Evolutionary conservation across 1,140 invertebrate genomes (phyloP).

Genomic region (Musca vetustissima): DNA sequence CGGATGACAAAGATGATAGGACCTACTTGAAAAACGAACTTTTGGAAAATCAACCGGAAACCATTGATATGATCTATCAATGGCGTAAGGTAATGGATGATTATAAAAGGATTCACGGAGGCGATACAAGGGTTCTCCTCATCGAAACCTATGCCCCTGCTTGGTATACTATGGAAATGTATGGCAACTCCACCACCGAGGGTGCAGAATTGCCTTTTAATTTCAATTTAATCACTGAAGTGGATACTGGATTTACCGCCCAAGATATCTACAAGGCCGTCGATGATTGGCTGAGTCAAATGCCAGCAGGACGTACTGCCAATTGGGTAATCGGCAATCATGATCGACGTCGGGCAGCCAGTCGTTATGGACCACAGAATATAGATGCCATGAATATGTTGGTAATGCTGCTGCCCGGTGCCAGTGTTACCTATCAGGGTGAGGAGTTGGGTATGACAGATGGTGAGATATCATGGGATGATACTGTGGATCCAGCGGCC

Average conservation of each 20-base stretch:
- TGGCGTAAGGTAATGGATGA: constrained; percentile 64
- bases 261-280: constrained; percentile 54
- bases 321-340: constrained; percentile 70
- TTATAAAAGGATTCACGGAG: constrained; percentile 55
- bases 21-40: constrained; percentile 65
- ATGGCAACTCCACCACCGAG: constrained; percentile 58
- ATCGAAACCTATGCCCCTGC: constrained; percentile 65
- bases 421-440: constrained; percentile 69
- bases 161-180: constrained; percentile 61
- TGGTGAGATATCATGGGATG: constrained; percentile 59
- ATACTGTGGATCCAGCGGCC: constrained; percentile 61
- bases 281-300: constrained; percentile 55
- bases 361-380: constrained; percentile 62
- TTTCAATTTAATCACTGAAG: constrained; percentile 57
- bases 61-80: constrained; percentile 63
- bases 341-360: constrained; percentile 65
- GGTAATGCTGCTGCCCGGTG: constrained; percentile 70
- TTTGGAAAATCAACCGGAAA: constrained; percentile 64
- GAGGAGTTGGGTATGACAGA: constrained; percentile 71
- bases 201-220: constrained; percentile 67
- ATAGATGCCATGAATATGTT: constrained; percentile 73
- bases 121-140: constrained; percentile 66
- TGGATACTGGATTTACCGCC: constrained; percentile 55
- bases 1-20: constrained; percentile 57
- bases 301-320: constrained; percentile 54